Evolutionary conservation across 2,888 invertebrate species (phyloP).

Genomic region (Epirrhoe alternata): DNA sequence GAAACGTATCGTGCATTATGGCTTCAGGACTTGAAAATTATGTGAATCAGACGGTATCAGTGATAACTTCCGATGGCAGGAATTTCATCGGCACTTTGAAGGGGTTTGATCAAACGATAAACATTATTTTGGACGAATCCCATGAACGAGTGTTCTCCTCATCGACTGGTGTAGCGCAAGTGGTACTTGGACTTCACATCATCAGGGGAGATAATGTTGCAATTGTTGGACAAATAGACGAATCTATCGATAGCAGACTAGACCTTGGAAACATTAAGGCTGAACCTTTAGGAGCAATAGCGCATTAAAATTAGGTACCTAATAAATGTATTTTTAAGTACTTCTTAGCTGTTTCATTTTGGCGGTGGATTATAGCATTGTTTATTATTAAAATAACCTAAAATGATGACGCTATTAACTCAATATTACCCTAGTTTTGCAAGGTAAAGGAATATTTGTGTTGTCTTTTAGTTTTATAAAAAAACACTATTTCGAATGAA

Average conservation of each 20-base stretch:
- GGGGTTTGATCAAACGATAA: conserved; percentile 99
- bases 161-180: conserved; percentile 92
- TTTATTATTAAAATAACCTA: no score
- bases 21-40: conserved; percentile 94
- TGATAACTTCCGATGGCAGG: conserved; percentile 98
- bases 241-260: conserved; percentile 91
- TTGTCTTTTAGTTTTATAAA: not conserved
- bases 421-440: no score
- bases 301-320: conserved; percentile 83
- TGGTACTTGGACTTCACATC: conserved; percentile 98
- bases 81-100: conserved; percentile 98
- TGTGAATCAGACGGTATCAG: conserved; percentile 96
- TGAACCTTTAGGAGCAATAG: conserved; percentile 92
- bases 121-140: conserved; percentile 98
- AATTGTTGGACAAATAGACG: conserved; percentile 93
- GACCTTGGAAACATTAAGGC: conserved; percentile 93
- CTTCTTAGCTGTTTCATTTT: conserved; percentile 9
- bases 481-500: not conserved
- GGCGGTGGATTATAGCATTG: not conserved
- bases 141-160: conserved; percentile 99
- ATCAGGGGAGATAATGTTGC: conserved; percentile 99
- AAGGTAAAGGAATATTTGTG: no score
- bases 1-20: conserved; percentile 79
- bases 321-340: conserved; percentile 58
- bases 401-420: no score